phyloP scores from a whole-genome alignment of 2,888 invertebrate species.

The Cheilosia pagana region DNA sequence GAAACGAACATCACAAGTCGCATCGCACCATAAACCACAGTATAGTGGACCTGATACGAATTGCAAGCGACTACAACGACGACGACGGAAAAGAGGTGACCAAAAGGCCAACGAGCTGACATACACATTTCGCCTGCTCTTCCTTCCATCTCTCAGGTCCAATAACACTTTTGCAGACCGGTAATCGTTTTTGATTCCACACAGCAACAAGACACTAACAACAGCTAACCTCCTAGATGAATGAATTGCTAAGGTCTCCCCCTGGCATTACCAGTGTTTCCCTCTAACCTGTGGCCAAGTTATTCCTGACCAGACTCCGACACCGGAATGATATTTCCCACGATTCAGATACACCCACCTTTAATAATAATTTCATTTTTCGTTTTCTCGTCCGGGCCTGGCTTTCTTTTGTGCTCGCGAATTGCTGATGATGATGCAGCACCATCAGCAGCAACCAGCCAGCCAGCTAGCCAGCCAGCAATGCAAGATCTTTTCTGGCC shows the following conservation, averaged over 20 bases:
- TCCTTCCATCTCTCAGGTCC: slow-evolving; percentile 56
- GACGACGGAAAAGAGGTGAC: slow-evolving; percentile 69
- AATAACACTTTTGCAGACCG: slow-evolving; percentile 58
- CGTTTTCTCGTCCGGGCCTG: slow-evolving; percentile 48
- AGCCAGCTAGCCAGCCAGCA: slow-evolving; percentile 29
- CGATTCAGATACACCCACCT: slow-evolving; percentile 77
- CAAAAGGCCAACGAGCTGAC: slow-evolving; percentile 76
- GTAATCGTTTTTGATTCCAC: slow-evolving; percentile 74
- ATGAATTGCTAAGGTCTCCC: slow-evolving; percentile 70
- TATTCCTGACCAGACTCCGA: slow-evolving; percentile 55
- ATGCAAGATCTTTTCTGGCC: slow-evolving; percentile 57
- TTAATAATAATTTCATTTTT: slow-evolving; percentile 75
- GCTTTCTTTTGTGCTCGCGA: slow-evolving; percentile 73
- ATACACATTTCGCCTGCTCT: slow-evolving; percentile 71
- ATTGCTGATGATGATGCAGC: slow-evolving; percentile 68
- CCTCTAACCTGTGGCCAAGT: slow-evolving; percentile 55
- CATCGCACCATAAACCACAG: slow-evolving; percentile 71
- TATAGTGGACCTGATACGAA: slow-evolving; percentile 66
- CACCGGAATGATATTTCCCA: slow-evolving; percentile 76
- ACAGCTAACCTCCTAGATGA: slow-evolving; percentile 72
- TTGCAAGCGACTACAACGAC: slow-evolving; percentile 58
- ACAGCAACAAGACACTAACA: slow-evolving; percentile 71
- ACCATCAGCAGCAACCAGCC: slow-evolving; percentile 49
- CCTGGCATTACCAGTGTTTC: slow-evolving; percentile 51
- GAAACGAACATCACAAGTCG: slow-evolving; percentile 66